These are phyloP conservation scores for Corythaixoides concolor DNA, from an alignment of 2,113 vertebrate species.

Conservation along the genomic window DNA sequence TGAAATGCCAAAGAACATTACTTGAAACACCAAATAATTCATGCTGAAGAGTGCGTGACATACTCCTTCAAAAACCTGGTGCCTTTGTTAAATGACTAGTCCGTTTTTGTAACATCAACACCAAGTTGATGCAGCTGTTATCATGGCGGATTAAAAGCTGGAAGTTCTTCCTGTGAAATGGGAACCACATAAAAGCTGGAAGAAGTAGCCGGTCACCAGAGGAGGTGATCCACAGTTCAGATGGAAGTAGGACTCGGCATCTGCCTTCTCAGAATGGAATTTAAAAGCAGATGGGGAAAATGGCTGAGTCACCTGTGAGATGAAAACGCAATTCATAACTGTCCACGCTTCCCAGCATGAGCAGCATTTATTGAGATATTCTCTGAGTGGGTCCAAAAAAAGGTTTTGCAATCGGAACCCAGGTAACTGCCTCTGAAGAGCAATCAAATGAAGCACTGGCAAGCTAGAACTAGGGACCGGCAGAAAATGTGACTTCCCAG, in stretches of 20 bases:
- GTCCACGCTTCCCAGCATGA: neutral
- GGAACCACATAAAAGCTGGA: fast-evolving
- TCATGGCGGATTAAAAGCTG: neutral
- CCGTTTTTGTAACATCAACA: neutral
- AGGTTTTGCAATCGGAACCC: neutral
- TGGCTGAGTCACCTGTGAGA: neutral
- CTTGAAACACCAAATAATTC: neutral
- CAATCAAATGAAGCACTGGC: neutral
- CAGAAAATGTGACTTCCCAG: neutral
- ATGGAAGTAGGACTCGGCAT: fast-evolving
- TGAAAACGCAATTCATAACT: neutral
- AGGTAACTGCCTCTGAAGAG: neutral
- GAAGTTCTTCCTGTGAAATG: fast-evolving
- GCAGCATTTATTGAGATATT: neutral
- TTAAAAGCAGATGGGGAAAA: neutral
- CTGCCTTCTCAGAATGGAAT: fast-evolving
- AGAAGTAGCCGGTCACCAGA: neutral
- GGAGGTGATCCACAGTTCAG: fast-evolving
- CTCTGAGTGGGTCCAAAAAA: neutral
- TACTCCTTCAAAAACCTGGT: neutral
- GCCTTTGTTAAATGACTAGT: neutral
- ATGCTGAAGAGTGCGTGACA: neutral
- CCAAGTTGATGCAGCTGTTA: neutral
- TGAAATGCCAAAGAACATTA: neutral
- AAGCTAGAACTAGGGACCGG: neutral